A percentile compares a stretch with the other conserved stretches of the same genome.
These are phyloP conservation scores for Himalopsyche phryganea DNA, from an alignment of 1,140 invertebrate species.

Conservation along the genomic window DNA sequence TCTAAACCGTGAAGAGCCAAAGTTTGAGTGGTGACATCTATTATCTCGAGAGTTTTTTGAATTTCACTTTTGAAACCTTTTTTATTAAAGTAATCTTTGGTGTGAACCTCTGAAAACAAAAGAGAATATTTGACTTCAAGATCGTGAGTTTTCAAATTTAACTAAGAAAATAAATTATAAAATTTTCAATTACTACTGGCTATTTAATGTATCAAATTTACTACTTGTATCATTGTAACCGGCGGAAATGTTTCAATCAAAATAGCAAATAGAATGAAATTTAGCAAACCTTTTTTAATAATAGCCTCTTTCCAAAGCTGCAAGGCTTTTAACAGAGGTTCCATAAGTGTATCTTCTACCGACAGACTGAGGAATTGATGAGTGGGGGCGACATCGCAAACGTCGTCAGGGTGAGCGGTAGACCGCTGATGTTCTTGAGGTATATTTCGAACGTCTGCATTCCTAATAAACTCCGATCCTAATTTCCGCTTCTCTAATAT, in stretches of 20 bases:
- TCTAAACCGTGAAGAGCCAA: slow-evolving; percentile 21
- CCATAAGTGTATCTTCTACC: slow-evolving; percentile 8
- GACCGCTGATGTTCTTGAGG: not conserved
- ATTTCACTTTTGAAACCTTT: slow-evolving; percentile 11
- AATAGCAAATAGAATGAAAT: not conserved
- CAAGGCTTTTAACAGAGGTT: slow-evolving; percentile 16
- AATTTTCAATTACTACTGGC: not conserved
- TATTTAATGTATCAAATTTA: not conserved
- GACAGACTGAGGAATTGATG: slow-evolving; percentile 21
- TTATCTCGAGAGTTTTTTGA: slow-evolving; percentile 16
- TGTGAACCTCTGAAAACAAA: slow-evolving; percentile 3
- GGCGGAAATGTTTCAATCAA: not conserved
- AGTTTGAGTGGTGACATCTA: slow-evolving; percentile 17
- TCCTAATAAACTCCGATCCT: not conserved
- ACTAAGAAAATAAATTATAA: not conserved
- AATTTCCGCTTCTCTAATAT: slow-evolving; percentile 12
- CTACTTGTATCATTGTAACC: not conserved
- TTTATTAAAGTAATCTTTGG: slow-evolving; percentile 5
- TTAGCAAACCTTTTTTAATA: not conserved
- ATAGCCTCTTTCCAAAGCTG: slow-evolving; percentile 17
- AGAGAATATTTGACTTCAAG: not conserved
- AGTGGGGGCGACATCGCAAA: slow-evolving; percentile 25
- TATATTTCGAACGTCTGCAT: not conserved
- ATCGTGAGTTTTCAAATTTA: not conserved
- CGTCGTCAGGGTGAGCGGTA: slow-evolving; percentile 24